A percentile compares a stretch with the other conserved stretches of the same genome.
Conservation (phyloP, 2,113 vertebrate species). For the Sturnira hondurensis region DNA sequence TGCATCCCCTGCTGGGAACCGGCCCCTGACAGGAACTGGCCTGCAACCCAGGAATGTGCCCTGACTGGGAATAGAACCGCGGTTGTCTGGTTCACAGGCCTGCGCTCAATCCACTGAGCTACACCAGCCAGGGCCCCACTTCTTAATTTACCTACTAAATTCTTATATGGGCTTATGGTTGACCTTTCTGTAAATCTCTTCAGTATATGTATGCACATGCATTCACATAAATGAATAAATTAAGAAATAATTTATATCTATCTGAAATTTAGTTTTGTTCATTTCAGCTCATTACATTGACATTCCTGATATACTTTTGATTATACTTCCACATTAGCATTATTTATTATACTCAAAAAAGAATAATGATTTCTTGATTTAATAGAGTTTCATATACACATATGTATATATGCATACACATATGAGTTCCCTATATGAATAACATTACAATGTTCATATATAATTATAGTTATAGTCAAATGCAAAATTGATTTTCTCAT, state of each 20-base stretch:
- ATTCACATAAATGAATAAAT: neutral
- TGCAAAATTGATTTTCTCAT: neutral
- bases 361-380: neutral
- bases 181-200: neutral
- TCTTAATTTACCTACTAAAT: neutral
- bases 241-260: neutral
- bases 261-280: neutral
- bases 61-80: too few relatives aligned
- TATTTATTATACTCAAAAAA: neutral
- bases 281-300: neutral
- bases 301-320: neutral
- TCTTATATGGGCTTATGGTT: neutral
- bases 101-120: too few relatives aligned
- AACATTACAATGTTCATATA: neutral
- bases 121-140: too few relatives aligned
- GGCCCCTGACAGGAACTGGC: too few relatives aligned
- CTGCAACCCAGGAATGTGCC: too few relatives aligned
- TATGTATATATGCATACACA: neutral
- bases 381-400: neutral
- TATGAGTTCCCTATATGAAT: neutral
- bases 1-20: too few relatives aligned
- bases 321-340: neutral
- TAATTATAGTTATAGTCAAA: neutral
- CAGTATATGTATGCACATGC: neutral
- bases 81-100: too few relatives aligned